Conservation (phyloP, 2,888 invertebrate genomes). For the Rhorus exstirpatorius region DNA sequence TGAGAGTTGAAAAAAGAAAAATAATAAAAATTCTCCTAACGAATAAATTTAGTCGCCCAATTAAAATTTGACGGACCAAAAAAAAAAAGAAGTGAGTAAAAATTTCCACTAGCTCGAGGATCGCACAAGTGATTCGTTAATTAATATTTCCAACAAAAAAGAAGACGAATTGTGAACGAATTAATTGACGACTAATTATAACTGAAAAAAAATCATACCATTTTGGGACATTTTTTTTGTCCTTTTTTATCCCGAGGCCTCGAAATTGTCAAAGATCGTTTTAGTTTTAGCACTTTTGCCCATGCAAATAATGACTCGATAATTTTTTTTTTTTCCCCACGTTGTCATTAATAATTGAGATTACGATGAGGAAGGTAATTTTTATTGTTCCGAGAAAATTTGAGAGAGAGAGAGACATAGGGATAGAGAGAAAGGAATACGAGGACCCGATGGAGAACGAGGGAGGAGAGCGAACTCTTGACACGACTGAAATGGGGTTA, state of each 20-base stretch:
- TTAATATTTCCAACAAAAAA: not conserved
- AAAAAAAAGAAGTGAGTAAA: not conserved
- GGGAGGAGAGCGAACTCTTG: slow-evolving; percentile 41
- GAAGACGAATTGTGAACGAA: not conserved
- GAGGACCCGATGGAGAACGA: slow-evolving; percentile 31
- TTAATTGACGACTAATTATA: not conserved
- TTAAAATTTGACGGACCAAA: slow-evolving; percentile 20
- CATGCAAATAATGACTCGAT: no score
- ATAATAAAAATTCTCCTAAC: not conserved
- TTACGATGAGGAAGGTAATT: slow-evolving; percentile 24
- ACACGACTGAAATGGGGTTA: slow-evolving; percentile 76
- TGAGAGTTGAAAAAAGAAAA: not conserved
- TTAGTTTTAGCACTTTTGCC: no score
- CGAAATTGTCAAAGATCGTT: no score
- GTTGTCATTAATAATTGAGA: slow-evolving; percentile 24
- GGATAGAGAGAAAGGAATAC: slow-evolving; percentile 20
- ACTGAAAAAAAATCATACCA: no score
- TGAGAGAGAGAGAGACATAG: slow-evolving; percentile 30
- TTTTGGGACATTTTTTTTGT: slow-evolving; percentile 9
- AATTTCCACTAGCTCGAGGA: not conserved
- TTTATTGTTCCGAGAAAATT: slow-evolving; percentile 19
- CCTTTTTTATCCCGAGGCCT: no score
- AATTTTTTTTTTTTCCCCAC: slow-evolving; percentile 1
- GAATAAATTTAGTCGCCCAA: not conserved
- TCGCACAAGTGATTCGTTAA: not conserved